phyloP scores from a whole-genome alignment of 2,797 vertebrate species.

The Spinus pinus region DNA sequence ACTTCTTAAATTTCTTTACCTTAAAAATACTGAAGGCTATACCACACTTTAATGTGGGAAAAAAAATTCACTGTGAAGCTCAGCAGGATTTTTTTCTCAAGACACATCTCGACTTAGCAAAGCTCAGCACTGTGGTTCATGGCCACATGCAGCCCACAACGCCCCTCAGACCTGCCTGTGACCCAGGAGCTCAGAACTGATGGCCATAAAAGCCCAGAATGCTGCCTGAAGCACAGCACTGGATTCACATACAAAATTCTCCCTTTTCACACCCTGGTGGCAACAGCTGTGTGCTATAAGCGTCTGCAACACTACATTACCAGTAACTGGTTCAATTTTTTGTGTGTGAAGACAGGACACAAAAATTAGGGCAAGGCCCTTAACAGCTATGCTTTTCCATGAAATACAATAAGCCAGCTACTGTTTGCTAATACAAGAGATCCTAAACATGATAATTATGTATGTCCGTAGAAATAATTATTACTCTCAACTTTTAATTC shows the following conservation, averaged over 20 bases:
- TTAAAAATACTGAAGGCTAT: neutral
- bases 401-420: neutral
- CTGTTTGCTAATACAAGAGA: neutral
- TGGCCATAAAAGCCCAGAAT: neutral
- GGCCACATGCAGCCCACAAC: fast-evolving
- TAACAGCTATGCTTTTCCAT: neutral
- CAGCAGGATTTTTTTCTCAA: neutral
- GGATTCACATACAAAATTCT: neutral
- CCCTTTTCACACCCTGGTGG: neutral
- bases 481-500: neutral
- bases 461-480: neutral
- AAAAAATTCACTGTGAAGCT: neutral
- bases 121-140: neutral
- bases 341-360: neutral
- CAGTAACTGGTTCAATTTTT: neutral
- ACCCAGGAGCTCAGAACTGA: neutral
- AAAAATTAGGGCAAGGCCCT: neutral
- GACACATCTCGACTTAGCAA: fast-evolving
- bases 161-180: neutral
- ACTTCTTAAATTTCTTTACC: neutral
- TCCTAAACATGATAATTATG: neutral
- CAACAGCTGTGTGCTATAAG: neutral
- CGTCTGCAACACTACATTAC: neutral
- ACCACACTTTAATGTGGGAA: neutral
- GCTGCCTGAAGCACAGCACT: neutral